Evolutionary conservation across 2,797 vertebrate species (phyloP).

Genomic region (Geotrypetes seraphini): DNA sequence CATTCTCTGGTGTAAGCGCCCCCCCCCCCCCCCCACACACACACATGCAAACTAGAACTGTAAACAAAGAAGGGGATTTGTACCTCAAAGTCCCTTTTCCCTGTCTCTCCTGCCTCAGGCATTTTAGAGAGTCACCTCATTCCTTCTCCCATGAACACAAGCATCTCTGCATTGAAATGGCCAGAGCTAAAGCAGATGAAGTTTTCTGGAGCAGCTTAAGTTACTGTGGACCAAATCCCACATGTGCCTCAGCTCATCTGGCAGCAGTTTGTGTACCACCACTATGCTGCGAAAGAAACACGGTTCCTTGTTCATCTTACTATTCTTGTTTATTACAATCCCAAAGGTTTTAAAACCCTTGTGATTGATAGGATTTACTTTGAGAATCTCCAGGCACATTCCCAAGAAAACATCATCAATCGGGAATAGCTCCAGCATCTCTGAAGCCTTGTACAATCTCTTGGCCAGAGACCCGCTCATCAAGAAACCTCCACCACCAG

Average conservation of each 20-base stretch:
- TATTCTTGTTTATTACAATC: constrained; percentile 78
- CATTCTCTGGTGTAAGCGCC: too few relatives aligned
- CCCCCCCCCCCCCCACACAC: too few relatives aligned
- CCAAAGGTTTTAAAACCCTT: constrained; percentile 92
- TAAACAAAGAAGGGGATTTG: too few relatives aligned
- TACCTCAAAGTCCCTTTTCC: too few relatives aligned
- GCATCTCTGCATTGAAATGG: too few relatives aligned
- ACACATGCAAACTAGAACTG: too few relatives aligned
- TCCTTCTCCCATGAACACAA: constrained; percentile 5
- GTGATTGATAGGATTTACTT: constrained; percentile 69
- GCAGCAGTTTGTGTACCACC: constrained; percentile 91
- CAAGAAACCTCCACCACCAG: constrained; percentile 85
- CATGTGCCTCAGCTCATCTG: constrained; percentile 73
- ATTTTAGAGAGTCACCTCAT: background rate
- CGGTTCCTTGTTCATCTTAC: constrained; percentile 86
- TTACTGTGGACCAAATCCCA: constrained; percentile 83
- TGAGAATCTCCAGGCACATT: constrained; percentile 85
- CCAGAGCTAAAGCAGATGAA: constrained; percentile 64
- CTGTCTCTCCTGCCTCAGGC: background rate
- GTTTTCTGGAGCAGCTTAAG: constrained; percentile 73
- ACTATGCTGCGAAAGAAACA: constrained; percentile 88
- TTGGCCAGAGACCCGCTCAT: constrained; percentile 72
- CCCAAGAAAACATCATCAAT: constrained; percentile 93
- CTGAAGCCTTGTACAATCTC: constrained; percentile 62
- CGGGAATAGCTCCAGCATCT: constrained; percentile 79